phyloP scores from a whole-genome alignment of 2,888 invertebrate genomes.

The Rhogogaster chlorosoma region DNA sequence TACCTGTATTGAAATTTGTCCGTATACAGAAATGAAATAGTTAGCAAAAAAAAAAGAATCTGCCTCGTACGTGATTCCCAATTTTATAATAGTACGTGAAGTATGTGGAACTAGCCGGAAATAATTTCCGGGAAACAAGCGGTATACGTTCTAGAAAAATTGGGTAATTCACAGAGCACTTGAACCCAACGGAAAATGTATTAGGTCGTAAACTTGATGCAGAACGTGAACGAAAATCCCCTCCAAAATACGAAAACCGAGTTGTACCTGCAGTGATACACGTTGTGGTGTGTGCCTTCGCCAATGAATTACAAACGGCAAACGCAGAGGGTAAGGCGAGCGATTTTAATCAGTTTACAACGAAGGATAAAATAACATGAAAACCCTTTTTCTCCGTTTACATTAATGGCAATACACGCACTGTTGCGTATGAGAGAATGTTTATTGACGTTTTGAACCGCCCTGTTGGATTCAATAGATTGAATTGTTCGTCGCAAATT shows the following conservation, averaged over 20 bases:
- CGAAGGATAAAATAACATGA: background rate
- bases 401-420: background rate
- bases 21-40: background rate
- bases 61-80: background rate
- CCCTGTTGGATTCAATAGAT: slow-evolving; percentile 4
- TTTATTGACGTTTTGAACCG: slow-evolving; percentile 16
- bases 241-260: background rate
- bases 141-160: background rate
- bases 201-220: background rate
- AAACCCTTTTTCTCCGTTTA: slow-evolving; percentile 1
- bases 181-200: background rate
- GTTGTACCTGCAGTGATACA: background rate
- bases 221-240: background rate
- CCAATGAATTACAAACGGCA: background rate
- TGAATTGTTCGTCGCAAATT: slow-evolving; percentile 16
- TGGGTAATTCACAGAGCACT: background rate
- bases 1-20: too few relatives aligned
- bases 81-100: background rate
- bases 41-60: background rate
- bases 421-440: background rate
- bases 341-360: background rate
- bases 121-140: background rate
- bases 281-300: background rate
- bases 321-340: background rate
- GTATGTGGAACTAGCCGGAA: background rate